Evolutionary conservation across 2,888 invertebrate genomes (phyloP).

Genomic region (Leptinotarsa rubiginosa): DNA sequence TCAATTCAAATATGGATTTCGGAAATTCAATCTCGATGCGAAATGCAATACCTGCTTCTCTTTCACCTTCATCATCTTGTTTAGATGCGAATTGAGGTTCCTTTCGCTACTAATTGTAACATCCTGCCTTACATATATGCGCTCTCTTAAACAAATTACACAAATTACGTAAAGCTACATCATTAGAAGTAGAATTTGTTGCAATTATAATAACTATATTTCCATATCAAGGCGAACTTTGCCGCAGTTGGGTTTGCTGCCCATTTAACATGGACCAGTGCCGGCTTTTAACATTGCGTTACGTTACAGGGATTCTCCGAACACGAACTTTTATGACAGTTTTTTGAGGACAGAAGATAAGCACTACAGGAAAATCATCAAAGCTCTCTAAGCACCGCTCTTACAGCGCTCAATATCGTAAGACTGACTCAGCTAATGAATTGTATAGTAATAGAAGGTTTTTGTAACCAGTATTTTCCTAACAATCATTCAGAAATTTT

Average conservation of each 20-base stretch:
- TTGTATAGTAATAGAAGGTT: too few species aligned
- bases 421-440: too few species aligned
- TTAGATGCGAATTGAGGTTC: constrained; percentile 18
- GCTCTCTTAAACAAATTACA: constrained; percentile 9
- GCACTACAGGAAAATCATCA: too few species aligned
- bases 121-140: constrained; percentile 1
- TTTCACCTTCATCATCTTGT: not conserved
- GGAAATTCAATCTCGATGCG: not conserved
- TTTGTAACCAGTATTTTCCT: too few species aligned
- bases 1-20: not conserved
- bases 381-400: too few species aligned
- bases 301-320: too few species aligned
- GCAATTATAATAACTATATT: constrained; percentile 3
- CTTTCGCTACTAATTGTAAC: constrained; percentile 14
- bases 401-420: too few species aligned
- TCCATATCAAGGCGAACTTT: constrained; percentile 6
- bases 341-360: too few species aligned
- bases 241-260: not conserved
- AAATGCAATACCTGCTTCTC: not conserved
- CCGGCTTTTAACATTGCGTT: too few species aligned
- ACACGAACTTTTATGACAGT: too few species aligned
- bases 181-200: not conserved
- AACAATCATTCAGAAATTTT: too few species aligned
- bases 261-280: too few species aligned
- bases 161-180: not conserved